A percentile compares a stretch with the other conserved stretches of the same genome.
phyloP scores from a whole-genome alignment of 2,113 vertebrate genomes.

The Ammodramus savannarum region DNA sequence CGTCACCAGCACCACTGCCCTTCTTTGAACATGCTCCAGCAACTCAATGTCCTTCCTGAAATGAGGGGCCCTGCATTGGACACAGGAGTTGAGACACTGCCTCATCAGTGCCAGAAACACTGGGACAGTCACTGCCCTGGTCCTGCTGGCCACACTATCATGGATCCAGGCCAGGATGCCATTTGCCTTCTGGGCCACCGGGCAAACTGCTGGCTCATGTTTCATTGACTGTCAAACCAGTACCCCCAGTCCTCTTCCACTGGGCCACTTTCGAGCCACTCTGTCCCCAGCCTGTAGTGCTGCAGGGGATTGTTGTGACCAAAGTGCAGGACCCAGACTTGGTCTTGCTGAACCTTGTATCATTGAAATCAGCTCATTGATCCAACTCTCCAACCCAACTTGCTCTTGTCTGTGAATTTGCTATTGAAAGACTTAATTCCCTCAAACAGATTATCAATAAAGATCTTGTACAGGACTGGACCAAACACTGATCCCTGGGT shows the following conservation, averaged over 20 bases:
- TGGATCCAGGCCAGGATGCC: neutral
- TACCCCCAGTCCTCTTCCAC: neutral
- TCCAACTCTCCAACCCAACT: neutral
- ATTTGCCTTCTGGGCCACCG: neutral
- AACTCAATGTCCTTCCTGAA: neutral
- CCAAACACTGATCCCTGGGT: neutral
- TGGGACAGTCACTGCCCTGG: neutral
- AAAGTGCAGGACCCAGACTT: neutral
- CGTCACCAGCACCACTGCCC: neutral
- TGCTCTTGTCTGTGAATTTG: neutral
- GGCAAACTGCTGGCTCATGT: neutral
- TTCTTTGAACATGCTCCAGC: neutral
- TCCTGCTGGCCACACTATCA: neutral
- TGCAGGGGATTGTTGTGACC: neutral
- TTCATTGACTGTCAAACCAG: neutral
- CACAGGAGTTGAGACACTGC: neutral
- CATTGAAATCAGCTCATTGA: neutral
- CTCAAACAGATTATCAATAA: neutral
- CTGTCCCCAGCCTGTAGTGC: neutral
- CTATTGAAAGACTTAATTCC: neutral
- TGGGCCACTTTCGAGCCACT: neutral
- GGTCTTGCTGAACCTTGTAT: neutral
- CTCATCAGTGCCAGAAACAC: neutral
- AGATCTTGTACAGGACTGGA: neutral
- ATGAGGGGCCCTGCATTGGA: neutral